phyloP scores from a whole-genome alignment of 2,888 invertebrate genomes.

The Drosophila putrida region DNA sequence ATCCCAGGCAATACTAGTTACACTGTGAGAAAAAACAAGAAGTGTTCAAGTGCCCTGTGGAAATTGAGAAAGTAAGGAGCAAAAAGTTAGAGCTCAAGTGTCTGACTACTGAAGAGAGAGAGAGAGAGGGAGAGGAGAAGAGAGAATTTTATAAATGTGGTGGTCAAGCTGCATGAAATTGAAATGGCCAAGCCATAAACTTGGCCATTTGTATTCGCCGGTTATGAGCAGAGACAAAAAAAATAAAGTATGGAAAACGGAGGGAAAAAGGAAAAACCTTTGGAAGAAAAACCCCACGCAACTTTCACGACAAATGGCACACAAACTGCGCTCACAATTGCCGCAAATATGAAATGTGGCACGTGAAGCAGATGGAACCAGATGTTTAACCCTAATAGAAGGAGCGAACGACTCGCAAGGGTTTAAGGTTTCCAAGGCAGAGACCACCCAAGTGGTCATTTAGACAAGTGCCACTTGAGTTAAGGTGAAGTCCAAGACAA shows the following conservation, averaged over 20 bases:
- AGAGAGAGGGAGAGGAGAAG: too few relatives aligned
- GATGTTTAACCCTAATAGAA: slow-evolving; percentile 14
- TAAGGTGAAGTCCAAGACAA: slow-evolving; percentile 41
- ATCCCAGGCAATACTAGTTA: background rate
- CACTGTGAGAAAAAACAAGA: slow-evolving; percentile 5
- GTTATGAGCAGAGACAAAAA: slow-evolving; percentile 57
- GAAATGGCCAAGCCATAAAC: slow-evolving; percentile 77
- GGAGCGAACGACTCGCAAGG: slow-evolving; percentile 11
- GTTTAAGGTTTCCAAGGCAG: slow-evolving; percentile 19
- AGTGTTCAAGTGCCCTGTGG: slow-evolving; percentile 72
- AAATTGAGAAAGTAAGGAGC: slow-evolving; percentile 59
- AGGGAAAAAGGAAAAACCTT: background rate
- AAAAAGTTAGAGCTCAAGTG: slow-evolving; percentile 59
- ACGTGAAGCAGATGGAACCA: slow-evolving; percentile 40
- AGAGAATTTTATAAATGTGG: slow-evolving; percentile 55
- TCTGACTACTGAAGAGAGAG: background rate
- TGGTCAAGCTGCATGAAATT: slow-evolving; percentile 80
- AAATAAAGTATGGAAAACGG: background rate
- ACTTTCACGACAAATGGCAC: slow-evolving; percentile 46
- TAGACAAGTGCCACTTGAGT: slow-evolving; percentile 42
- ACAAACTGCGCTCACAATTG: slow-evolving; percentile 39
- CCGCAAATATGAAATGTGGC: slow-evolving; percentile 64
- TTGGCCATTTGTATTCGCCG: slow-evolving; percentile 72
- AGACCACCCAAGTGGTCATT: slow-evolving; percentile 51
- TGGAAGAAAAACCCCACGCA: background rate